Evolutionary conservation across 1,140 invertebrate species (phyloP).

Genomic region (Parasteatoda tepidariorum): DNA sequence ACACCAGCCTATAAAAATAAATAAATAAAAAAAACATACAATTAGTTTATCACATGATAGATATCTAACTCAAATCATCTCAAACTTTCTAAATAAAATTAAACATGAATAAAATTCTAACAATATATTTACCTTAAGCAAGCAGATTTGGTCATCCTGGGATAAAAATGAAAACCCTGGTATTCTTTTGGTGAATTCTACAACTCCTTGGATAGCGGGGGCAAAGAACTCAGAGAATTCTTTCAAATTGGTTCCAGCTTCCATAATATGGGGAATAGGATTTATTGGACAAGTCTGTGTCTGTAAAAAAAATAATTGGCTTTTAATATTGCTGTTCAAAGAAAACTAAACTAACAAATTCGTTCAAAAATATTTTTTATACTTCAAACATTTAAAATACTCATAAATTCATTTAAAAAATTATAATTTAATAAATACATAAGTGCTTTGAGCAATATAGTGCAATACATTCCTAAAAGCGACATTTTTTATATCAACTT

Average conservation of each 20-base stretch:
- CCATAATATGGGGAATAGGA: slow-evolving; percentile 83
- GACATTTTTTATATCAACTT: too few species aligned
- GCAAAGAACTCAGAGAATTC: slow-evolving; percentile 94
- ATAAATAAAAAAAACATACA: too few species aligned
- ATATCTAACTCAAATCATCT: too few species aligned
- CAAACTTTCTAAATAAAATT: too few species aligned
- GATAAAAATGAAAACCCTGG: slow-evolving; percentile 94
- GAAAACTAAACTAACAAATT: not conserved
- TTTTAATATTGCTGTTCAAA: not conserved
- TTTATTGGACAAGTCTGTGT: slow-evolving; percentile 94
- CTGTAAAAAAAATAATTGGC: slow-evolving; percentile 69
- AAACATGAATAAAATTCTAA: not conserved
- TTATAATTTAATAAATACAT: too few species aligned
- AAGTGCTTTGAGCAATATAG: too few species aligned
- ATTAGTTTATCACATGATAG: slow-evolving; percentile 54
- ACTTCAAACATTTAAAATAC: too few species aligned
- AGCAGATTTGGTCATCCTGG: slow-evolving; percentile 96
- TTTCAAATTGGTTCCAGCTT: slow-evolving; percentile 74
- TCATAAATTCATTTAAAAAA: too few species aligned
- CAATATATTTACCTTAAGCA: slow-evolving; percentile 81
- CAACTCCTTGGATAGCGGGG: slow-evolving; percentile 94
- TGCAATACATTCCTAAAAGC: too few species aligned
- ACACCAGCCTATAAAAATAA: slow-evolving; percentile 75
- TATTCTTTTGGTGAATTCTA: slow-evolving; percentile 97
- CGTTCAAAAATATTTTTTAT: too few species aligned